Evolutionary conservation across 2,888 invertebrate species (phyloP), one percentile per base, ranked within the genome.

Genomic region (Muschampia plurimacula): DNA sequence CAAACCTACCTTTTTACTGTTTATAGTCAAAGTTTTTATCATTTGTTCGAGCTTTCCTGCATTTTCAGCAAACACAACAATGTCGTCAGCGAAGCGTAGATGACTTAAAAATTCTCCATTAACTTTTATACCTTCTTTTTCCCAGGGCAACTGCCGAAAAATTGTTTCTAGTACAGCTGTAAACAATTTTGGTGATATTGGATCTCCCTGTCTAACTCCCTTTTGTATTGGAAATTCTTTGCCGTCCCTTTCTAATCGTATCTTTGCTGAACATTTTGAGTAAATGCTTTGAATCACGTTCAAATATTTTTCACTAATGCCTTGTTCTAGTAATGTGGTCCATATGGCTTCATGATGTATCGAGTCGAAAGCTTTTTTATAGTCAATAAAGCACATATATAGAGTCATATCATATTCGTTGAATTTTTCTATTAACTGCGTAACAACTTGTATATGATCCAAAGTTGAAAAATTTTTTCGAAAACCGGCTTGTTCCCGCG

Each of bases 301-400:
- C 10, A 57, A 2, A 3, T 57, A 57, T 2, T 12, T 57, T 57
- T 22, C 28, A 22, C 28, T 22, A 10, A 77, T 32, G 22, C 72
- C 74, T 74, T 74, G 75, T 62, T 76, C 67, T 72, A 57, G n/a
- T 12, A 78, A 69, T 66, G 71, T 10, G 41, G 70, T 15, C 72
- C 66, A 73, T 46, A 73, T 73, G 1, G 70, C 63, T 36, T 73
- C 66, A 13, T 55, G 63, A 13, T 67, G 9, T 59, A 73, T 10
- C 41, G 67, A 74, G 44, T 73, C 73, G 52, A 74, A 72, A 0
- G 70, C 69, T 46, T 74, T 74, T 4, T 15, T 69, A 28, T 72
- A 73, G 49, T 74, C 74, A 59, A 74, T 7, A 12, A 57, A 57
- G 9, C 57, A 57, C 6, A 57, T 57, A 28, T 57, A 57, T 57